Conservation (phyloP, 2,797 vertebrate species). For the Carapus acus region DNA sequence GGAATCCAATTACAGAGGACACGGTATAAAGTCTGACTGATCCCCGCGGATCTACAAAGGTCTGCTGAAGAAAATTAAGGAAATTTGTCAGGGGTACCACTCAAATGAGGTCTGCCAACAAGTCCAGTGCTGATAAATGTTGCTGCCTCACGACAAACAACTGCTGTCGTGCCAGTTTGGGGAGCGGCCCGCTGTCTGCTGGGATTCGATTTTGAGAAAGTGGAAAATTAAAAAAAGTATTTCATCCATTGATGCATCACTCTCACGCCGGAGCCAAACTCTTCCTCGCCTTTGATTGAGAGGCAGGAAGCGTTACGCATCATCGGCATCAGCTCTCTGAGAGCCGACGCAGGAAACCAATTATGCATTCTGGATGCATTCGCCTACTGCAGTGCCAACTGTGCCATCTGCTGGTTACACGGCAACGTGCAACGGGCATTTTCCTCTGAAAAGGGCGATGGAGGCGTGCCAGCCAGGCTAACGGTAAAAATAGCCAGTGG, state of each 20-base stretch:
- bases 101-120: not conserved
- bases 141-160: not conserved
- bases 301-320: conserved; percentile 34
- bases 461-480: conserved; percentile 32
- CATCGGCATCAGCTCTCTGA: conserved; percentile 43
- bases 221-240: conserved; percentile 12
- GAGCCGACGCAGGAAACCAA: conserved; percentile 54
- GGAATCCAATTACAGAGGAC: conserved; percentile 62
- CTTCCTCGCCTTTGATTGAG: conserved; percentile 9
- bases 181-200: not conserved
- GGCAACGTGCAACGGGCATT: conserved; percentile 28
- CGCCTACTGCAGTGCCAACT: conserved; percentile 46
- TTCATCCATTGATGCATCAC: conserved; percentile 22
- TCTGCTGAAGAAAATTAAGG: not conserved
- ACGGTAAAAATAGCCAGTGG: conserved; percentile 33
- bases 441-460: conserved; percentile 21
- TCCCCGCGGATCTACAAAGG: conserved; percentile 5
- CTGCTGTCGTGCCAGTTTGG: conserved; percentile 5
- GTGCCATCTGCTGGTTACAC: conserved; percentile 62
- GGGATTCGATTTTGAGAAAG: conserved; percentile 8
- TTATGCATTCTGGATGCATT: conserved; percentile 52
- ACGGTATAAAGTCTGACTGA: conserved; percentile 27
- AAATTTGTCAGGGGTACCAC: not conserved
- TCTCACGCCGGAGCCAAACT: conserved; percentile 9
- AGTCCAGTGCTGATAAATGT: not conserved